Base-by-base conservation (phyloP, 1,140 invertebrate species). In the Steinernema feltiae region DNA sequence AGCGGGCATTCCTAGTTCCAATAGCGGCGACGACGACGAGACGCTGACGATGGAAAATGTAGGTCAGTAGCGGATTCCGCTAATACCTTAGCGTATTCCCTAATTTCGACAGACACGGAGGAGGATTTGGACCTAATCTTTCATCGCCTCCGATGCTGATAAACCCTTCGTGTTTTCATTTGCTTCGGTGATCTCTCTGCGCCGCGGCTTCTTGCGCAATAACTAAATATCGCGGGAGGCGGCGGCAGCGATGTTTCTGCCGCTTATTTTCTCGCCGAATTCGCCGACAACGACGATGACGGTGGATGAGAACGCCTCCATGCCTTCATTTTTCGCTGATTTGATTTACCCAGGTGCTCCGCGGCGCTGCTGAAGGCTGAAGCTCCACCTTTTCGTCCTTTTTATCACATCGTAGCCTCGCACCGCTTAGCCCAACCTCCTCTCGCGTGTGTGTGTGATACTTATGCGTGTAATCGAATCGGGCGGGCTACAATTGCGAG, bases 381-480 rank as follows among this genome's bases (percentile, higher is more conserved):
- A 17, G 12, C 53, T 12, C 53, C 53, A 63, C 53, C 53, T 63
- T 63, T n/a, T 27, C 24, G 53, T 21, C 24, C 24, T 63, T 63
- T 63, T 63, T 21, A n/a, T 46, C 41, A 12, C n/a, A 46, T n/a
- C 35, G 35, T 18, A 7, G 18, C 35, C 35, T 18, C 35, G 18
- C 35, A 18, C 35, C 35, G 35, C 35, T 41, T 7, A 41, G 53
- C 53, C 53, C 53, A 63, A 27, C 53, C 53, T 63, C 53, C 53
- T n/a, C n/a, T n/a, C n/a, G n/a, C n/a, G n/a, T n/a, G n/a, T n/a
- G n/a, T n/a, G n/a, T n/a, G n/a, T n/a, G n/a, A n/a, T 17, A 63
- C 53, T 63, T 63, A 63, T 63, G 53, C 53, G 53, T n/a, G n/a
- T 63, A 63, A 63, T 63, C 53, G 24, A 63, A 63, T 63, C 53